These are phyloP conservation scores for Therioaphis trifolii DNA, from an alignment of 2,888 invertebrate species.

Conservation along the genomic window DNA sequence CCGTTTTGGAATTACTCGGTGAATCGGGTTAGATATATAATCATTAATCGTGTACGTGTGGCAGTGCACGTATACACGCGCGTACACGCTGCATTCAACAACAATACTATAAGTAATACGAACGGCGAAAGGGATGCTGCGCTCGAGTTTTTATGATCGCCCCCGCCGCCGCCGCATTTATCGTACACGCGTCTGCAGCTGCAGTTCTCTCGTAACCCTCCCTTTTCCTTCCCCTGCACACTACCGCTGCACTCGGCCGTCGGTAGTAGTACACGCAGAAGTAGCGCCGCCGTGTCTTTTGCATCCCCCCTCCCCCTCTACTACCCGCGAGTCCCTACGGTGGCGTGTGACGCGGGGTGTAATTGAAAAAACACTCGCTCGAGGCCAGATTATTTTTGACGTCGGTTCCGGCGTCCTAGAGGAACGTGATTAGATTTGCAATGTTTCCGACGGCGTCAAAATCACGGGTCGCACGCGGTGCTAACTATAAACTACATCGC, in stretches of 20 bases:
- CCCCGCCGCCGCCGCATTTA: too few relatives aligned
- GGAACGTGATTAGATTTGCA: conserved; percentile 53
- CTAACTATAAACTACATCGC: conserved; percentile 7
- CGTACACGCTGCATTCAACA: background rate
- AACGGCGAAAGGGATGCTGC: background rate
- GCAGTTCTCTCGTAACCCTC: background rate
- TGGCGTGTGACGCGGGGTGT: background rate
- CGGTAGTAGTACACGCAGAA: too few relatives aligned
- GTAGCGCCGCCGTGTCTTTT: background rate
- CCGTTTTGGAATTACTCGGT: conserved; percentile 34
- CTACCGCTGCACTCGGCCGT: background rate
- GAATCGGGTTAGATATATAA: background rate
- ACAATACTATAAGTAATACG: conserved; percentile 7
- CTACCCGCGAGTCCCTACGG: too few relatives aligned
- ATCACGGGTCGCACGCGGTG: conserved; percentile 23
- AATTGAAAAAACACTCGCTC: conserved; percentile 44
- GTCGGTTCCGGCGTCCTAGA: background rate
- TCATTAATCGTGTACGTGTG: background rate
- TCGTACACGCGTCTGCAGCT: too few relatives aligned
- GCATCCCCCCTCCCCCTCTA: background rate
- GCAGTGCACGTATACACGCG: too few relatives aligned
- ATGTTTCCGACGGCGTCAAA: conserved; percentile 37
- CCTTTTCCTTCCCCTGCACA: background rate
- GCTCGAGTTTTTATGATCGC: conserved; percentile 54
- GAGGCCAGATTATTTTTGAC: conserved; percentile 55